phyloP scores from a whole-genome alignment of 37 sponge, comb jelly and placozoan species.

The Geodia barretti region DNA sequence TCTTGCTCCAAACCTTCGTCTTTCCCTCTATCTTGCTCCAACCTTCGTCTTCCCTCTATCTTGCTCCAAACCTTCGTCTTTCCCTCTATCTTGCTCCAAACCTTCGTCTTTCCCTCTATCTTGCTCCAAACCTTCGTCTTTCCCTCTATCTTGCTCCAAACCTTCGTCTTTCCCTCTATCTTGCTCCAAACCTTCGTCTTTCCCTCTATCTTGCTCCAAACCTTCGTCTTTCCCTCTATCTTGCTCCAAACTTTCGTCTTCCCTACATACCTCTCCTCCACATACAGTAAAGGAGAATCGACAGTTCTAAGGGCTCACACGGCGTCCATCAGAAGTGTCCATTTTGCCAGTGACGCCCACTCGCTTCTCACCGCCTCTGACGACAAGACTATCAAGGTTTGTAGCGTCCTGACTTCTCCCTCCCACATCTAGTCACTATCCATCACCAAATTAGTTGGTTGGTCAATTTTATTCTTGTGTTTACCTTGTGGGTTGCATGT shows the following conservation, averaged over 20 bases:
- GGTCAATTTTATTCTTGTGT: no score
- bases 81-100: no score
- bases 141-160: no score
- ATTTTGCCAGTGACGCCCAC: slow-evolving; percentile 90
- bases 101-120: no score
- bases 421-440: not conserved
- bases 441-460: not conserved
- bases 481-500: no score
- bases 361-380: slow-evolving; percentile 93
- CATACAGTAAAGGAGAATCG: slow-evolving; percentile 90
- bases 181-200: not conserved
- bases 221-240: not conserved
- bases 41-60: no score
- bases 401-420: not conserved
- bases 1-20: no score
- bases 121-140: no score
- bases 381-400: slow-evolving; percentile 94
- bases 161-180: not conserved
- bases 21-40: no score
- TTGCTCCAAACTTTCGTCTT: no score
- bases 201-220: not conserved
- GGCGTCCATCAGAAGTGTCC: slow-evolving; percentile 85
- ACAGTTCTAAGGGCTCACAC: slow-evolving; percentile 97
- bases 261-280: not conserved
- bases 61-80: no score